Conservation (phyloP, 2,888 invertebrate genomes). For the Drosophila rellima region DNA sequence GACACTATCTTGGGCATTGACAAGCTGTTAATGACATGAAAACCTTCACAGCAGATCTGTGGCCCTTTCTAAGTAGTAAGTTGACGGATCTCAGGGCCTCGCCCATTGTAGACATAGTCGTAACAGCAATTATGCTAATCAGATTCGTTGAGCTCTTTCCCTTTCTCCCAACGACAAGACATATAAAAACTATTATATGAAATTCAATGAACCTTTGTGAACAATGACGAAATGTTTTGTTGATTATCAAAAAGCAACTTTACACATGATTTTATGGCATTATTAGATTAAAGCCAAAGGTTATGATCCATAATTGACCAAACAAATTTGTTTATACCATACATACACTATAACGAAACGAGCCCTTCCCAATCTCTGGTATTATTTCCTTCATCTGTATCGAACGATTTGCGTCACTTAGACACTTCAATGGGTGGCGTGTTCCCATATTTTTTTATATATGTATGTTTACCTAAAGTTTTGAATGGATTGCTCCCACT, state of each 20-base stretch:
- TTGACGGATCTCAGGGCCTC: slow-evolving; percentile 30
- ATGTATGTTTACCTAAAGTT: background rate
- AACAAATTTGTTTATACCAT: slow-evolving; percentile 14
- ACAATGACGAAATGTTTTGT: slow-evolving; percentile 35
- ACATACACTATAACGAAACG: background rate
- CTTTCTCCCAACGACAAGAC: slow-evolving; percentile 53
- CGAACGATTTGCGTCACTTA: slow-evolving; percentile 40
- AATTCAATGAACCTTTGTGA: slow-evolving; percentile 56
- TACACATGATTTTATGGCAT: slow-evolving; percentile 44
- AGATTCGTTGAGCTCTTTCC: slow-evolving; percentile 59
- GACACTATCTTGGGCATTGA: slow-evolving; percentile 15
- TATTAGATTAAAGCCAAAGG: slow-evolving; percentile 17
- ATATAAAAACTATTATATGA: background rate
- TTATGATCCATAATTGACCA: slow-evolving; percentile 23
- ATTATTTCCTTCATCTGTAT: slow-evolving; percentile 15
- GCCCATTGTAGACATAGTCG: slow-evolving; percentile 54
- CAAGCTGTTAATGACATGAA: slow-evolving; percentile 11
- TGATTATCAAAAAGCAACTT: slow-evolving; percentile 16
- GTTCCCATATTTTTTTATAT: slow-evolving; percentile 12
- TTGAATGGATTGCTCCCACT: slow-evolving; percentile 5
- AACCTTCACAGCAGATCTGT: slow-evolving; percentile 9
- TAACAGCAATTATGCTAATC: slow-evolving; percentile 75
- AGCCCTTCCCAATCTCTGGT: slow-evolving; percentile 1
- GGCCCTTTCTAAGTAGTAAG: slow-evolving; percentile 51
- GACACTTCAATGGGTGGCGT: slow-evolving; percentile 26